Percentiles rank a stretch among this genome's conserved stretches.
These are phyloP conservation scores for Solenopsis invicta DNA, from an alignment of 1,140 invertebrate genomes.

Conservation along the genomic window DNA sequence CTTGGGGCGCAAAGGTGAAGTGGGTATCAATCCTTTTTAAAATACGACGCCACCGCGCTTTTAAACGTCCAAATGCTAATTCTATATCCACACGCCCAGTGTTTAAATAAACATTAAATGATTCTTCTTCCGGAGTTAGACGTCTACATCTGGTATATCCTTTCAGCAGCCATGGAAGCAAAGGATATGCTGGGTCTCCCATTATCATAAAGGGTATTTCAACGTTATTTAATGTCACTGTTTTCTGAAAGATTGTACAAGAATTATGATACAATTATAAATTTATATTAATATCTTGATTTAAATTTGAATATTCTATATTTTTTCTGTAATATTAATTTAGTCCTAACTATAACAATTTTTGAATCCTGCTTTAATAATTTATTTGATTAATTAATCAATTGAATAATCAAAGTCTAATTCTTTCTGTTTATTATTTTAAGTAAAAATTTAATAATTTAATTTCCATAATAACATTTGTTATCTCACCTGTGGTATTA, in stretches of 20 bases:
- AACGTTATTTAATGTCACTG: not conserved
- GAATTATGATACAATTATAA: not conserved
- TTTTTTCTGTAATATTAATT: not conserved
- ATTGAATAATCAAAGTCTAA: no score
- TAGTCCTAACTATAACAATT: not conserved
- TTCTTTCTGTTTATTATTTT: not conserved
- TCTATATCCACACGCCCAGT: conserved; percentile 15
- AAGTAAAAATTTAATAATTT: not conserved
- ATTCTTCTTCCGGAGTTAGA: conserved; percentile 2
- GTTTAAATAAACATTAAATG: conserved; percentile 12
- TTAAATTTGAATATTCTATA: conserved; percentile 2
- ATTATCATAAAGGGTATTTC: conserved; percentile 15
- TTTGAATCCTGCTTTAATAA: not conserved
- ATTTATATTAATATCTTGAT: not conserved
- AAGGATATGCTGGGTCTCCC: conserved; percentile 2
- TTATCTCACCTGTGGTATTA: conserved; percentile 1
- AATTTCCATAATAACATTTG: conserved; percentile 9
- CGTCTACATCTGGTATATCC: not conserved
- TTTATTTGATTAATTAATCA: not conserved
- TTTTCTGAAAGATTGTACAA: not conserved
- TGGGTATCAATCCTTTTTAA: conserved; percentile 67
- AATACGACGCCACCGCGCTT: conserved; percentile 27
- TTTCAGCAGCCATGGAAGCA: not conserved
- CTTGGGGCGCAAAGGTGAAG: conserved; percentile 56
- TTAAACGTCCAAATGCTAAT: not conserved